Base-by-base conservation (phyloP, 2,113 vertebrate genomes). In the Penelope pileata region DNA sequence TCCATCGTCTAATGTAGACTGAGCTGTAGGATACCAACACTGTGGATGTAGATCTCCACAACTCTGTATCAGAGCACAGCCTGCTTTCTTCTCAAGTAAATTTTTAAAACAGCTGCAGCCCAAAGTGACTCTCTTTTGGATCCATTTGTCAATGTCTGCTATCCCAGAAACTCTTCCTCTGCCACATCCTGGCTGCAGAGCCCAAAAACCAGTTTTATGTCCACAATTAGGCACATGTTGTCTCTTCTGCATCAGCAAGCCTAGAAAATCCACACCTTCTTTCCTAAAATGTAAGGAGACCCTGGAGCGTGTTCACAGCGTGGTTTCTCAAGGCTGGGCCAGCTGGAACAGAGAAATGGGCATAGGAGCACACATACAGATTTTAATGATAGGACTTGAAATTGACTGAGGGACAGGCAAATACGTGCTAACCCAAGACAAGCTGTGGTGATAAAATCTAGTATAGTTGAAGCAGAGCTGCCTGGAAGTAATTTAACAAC, bases 81-180 rank as follows among this genome's bases (percentile, higher is more conserved):
- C 48, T n/a, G n/a, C 30, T 18, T 34, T 59, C 45, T 94, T 51
- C 45, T 66, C 54, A 83, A 69, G 40, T 15, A 29, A 32, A 38
- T 84, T 91, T 90, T 91, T 75, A 81, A 83, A 18, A 45, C 4
- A 66, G 73, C n/a, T 91, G 68, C 58, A 93, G 50, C 16, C 63
- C 27, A 9, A 67, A 78, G 27, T 83, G 16, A 53, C 40, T 51
- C 21, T 36, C 18, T 36, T 74, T 56, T 73, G 40, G 54, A 70
- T 86, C 54, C 5, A 80, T 58, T 91, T 91, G 69, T 66, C 66
- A 85, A 3, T 53, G 40, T 69, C 16, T 38, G 18, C 34, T 16
- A 38, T 51, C 34, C 47, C 26, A 79, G 30, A 83, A 91, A 62
- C 53, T 34, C 29, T 40, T 73, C 4, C 48, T 9, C 26, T 6